Conservation (phyloP, 2,888 invertebrate species). For the Dione vanillae region DNA sequence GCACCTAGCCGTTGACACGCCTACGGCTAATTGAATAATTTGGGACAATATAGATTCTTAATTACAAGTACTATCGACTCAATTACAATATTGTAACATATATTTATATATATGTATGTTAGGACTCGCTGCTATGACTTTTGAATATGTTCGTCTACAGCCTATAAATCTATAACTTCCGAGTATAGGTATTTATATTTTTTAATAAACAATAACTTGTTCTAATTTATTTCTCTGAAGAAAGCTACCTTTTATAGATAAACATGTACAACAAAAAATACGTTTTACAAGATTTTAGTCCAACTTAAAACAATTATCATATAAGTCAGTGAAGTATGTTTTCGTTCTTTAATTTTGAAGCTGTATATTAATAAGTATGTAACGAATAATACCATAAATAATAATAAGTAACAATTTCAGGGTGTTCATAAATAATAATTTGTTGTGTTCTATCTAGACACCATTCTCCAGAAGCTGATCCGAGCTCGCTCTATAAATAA, state of each 20-base stretch:
- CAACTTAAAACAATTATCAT: no score
- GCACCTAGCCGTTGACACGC: constrained; percentile 41
- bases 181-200: no score
- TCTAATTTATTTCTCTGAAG: no score
- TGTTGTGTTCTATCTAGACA: constrained; percentile 41
- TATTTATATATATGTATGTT: no score
- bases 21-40: constrained; percentile 35
- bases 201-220: no score
- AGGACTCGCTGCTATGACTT: neutral
- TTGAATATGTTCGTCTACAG: neutral
- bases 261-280: no score
- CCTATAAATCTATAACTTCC: no score
- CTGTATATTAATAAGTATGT: neutral
- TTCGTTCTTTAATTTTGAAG: neutral
- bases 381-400: constrained; percentile 23
- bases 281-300: no score
- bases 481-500: constrained; percentile 71
- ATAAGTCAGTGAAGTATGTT: no score
- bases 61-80: constrained; percentile 4
- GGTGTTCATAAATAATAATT: constrained; percentile 41
- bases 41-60: constrained; percentile 29
- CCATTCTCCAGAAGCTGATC: constrained; percentile 52
- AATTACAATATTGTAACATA: neutral
- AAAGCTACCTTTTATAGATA: no score
- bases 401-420: constrained; percentile 37